phyloP scores from a whole-genome alignment of 2,797 vertebrate genomes.

The Taeniopygia guttata region DNA sequence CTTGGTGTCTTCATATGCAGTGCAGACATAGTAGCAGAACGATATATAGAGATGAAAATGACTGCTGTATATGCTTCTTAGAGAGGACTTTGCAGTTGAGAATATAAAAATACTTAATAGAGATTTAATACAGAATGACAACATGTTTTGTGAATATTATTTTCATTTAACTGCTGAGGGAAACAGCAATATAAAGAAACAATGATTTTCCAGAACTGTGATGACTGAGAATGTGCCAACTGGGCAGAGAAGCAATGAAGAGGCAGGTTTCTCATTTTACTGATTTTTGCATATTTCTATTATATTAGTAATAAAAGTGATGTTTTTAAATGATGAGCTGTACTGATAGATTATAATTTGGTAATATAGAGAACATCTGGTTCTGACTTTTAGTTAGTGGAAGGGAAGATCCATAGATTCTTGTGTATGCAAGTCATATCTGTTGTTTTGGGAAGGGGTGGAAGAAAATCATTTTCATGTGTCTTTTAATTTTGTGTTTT shows the following conservation, averaged over 20 bases:
- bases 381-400: neutral
- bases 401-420: neutral
- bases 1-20: neutral
- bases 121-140: neutral
- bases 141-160: neutral
- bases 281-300: neutral
- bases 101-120: neutral
- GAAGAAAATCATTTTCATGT: neutral
- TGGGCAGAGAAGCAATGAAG: neutral
- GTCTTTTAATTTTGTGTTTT: neutral
- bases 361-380: neutral
- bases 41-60: neutral
- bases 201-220: neutral
- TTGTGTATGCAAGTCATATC: neutral
- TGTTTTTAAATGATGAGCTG: neutral
- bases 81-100: neutral
- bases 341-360: neutral
- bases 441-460: neutral
- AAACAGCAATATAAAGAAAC: neutral
- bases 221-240: neutral
- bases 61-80: neutral
- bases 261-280: neutral
- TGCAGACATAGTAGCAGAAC: neutral
- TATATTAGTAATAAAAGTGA: neutral
- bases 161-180: neutral